Evolutionary conservation across 2,888 invertebrate species (phyloP).

Genomic region (Rutpela maculata): DNA sequence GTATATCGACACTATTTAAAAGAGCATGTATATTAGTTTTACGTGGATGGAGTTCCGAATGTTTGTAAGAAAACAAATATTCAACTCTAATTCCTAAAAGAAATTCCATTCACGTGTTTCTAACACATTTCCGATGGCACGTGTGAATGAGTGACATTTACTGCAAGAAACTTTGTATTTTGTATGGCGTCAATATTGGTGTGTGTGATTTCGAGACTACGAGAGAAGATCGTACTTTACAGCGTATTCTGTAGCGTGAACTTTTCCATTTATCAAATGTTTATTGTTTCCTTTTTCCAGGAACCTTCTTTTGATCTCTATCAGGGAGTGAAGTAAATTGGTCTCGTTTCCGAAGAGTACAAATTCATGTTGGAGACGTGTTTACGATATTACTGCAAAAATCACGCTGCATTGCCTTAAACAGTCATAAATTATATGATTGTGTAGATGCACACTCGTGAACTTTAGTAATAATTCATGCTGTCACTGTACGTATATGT

Average conservation of each 20-base stretch:
- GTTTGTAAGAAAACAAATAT: background rate
- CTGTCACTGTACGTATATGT: background rate
- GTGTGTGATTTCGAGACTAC: constrained; percentile 12
- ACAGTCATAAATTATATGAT: constrained; percentile 16
- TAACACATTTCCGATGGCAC: constrained; percentile 40
- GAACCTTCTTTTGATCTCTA: constrained; percentile 45
- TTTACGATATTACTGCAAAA: constrained; percentile 24
- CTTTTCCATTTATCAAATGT: constrained; percentile 57
- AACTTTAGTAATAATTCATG: background rate
- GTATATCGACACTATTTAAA: background rate
- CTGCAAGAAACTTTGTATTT: constrained; percentile 33
- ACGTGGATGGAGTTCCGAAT: background rate
- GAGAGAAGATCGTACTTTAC: constrained; percentile 5
- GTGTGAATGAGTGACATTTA: constrained; percentile 48
- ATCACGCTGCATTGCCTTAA: constrained; percentile 11
- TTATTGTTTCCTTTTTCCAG: constrained; percentile 56
- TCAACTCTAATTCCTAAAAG: constrained; percentile 28
- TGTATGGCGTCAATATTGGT: constrained; percentile 22
- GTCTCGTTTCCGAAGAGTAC: constrained; percentile 44
- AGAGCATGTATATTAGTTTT: background rate
- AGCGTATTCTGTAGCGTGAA: constrained; percentile 50
- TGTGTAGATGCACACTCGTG: constrained; percentile 7
- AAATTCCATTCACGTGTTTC: constrained; percentile 44
- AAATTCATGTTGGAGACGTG: constrained; percentile 31
- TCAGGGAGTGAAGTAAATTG: constrained; percentile 48